Evolutionary conservation across 2,888 invertebrate genomes (phyloP).

Genomic region (Synergus gifuensis): DNA sequence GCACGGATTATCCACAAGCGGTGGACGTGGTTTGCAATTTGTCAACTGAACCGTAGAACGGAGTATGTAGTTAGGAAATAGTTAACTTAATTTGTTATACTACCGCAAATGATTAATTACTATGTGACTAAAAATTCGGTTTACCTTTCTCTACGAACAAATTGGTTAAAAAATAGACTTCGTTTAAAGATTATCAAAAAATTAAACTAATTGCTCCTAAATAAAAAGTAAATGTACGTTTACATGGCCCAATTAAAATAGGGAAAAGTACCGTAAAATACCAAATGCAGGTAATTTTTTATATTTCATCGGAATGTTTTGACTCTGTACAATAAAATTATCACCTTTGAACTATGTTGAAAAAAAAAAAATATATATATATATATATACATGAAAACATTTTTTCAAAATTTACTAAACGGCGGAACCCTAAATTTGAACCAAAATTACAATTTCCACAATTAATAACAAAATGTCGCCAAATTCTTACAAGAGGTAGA

Average conservation of each 20-base stretch:
- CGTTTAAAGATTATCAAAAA: neutral
- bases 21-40: slow-evolving; percentile 48
- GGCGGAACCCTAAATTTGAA: too few relatives aligned
- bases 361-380: too few relatives aligned
- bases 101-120: neutral
- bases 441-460: too few relatives aligned
- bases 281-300: too few relatives aligned
- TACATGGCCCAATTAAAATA: neutral
- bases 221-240: neutral
- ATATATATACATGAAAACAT: too few relatives aligned
- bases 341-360: too few relatives aligned
- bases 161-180: neutral
- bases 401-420: too few relatives aligned
- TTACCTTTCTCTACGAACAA: neutral
- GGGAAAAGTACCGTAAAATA: too few relatives aligned
- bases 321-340: too few relatives aligned
- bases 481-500: too few relatives aligned
- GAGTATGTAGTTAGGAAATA: slow-evolving; percentile 4
- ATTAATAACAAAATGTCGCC: too few relatives aligned
- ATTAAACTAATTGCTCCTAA: neutral
- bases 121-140: neutral
- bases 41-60: slow-evolving; percentile 44
- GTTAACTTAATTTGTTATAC: neutral
- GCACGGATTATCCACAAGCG: slow-evolving; percentile 39
- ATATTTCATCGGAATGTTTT: too few relatives aligned